Evolutionary conservation across 2,888 invertebrate species (phyloP), one percentile per base, ranked within the genome.

Genomic region (Hybos culiciformis): DNA sequence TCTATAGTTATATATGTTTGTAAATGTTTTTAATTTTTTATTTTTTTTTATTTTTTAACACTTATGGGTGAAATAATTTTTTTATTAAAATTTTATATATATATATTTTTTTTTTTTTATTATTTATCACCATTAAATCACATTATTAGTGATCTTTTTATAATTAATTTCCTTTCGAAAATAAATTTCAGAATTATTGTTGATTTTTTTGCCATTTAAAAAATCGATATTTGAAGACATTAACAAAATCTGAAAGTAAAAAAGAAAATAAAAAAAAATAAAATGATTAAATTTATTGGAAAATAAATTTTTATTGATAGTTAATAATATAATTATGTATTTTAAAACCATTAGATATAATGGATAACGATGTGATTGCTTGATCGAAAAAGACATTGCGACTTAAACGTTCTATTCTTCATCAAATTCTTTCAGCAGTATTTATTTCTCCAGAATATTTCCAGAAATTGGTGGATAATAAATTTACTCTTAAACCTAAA

Each of bases 81-180:
- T 29, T 12, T 29, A 29, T 3, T n/a, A 29, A n/a, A 26, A 9
- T 23, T 12, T 26, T 26, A 29, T 29, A 29, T n/a, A 29, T 29
- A 29, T 29, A 6, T 29, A 8, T 29, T 7, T 26, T 29, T n/a
- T 6, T 29, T n/a, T n/a, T 29, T 12, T 29, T 29, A 29, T 29
- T 36, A 20, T 12, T 19, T 39, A 44, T 50, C 50, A 51, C 49
- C n/a, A n/a, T n/a, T n/a, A n/a, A n/a, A n/a, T n/a, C n/a, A n/a
- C n/a, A n/a, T n/a, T n/a, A 51, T 51, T 48, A 49, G 48, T 49
- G 49, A 45, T 40, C 47, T 45, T 47, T 50, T 50, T 39, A 44
- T 47, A 40, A 48, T 45, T 45, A 47, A 46, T n/a, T 48, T 49
- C 47, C 34, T 48, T 46, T 21, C 48, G 48, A 46, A 51, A 51